phyloP scores from a whole-genome alignment of 2,113 vertebrate species.

The cat (Felis catus) region DNA sequence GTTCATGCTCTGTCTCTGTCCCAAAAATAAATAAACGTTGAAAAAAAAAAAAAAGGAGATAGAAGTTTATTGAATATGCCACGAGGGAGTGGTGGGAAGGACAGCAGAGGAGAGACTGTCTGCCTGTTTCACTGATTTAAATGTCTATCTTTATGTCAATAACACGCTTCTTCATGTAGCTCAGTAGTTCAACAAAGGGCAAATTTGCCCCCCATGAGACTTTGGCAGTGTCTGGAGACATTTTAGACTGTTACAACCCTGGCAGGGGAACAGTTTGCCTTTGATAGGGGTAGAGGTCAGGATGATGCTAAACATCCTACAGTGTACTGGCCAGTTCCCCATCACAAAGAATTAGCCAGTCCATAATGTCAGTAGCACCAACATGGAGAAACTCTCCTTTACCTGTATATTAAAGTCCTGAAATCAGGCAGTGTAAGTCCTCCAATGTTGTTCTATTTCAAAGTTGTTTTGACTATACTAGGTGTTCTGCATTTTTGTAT shows the following conservation, averaged over 20 bases:
- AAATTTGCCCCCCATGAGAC: neutral
- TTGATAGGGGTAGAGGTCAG: neutral
- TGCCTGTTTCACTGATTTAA: neutral
- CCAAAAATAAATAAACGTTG: too few relatives aligned
- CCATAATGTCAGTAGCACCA: neutral
- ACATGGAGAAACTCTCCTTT: neutral
- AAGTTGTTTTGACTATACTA: neutral
- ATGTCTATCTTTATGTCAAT: neutral
- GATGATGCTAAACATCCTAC: neutral
- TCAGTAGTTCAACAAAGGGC: neutral
- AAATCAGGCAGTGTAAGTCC: neutral
- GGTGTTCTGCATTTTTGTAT: conserved; percentile 5
- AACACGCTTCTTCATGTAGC: neutral
- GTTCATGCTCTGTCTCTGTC: too few relatives aligned
- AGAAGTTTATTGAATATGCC: too few relatives aligned
- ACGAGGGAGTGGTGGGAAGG: too few relatives aligned
- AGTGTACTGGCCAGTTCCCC: neutral
- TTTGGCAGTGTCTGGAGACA: neutral
- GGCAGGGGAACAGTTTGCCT: neutral
- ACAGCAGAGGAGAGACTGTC: too few relatives aligned
- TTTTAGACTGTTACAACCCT: neutral
- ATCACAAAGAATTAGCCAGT: neutral
- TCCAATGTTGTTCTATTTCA: neutral
- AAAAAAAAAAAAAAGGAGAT: too few relatives aligned
- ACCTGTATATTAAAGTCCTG: neutral